Evolutionary conservation across 2,113 vertebrate species (phyloP).

Genomic region (Edolisoma coerulescens): DNA sequence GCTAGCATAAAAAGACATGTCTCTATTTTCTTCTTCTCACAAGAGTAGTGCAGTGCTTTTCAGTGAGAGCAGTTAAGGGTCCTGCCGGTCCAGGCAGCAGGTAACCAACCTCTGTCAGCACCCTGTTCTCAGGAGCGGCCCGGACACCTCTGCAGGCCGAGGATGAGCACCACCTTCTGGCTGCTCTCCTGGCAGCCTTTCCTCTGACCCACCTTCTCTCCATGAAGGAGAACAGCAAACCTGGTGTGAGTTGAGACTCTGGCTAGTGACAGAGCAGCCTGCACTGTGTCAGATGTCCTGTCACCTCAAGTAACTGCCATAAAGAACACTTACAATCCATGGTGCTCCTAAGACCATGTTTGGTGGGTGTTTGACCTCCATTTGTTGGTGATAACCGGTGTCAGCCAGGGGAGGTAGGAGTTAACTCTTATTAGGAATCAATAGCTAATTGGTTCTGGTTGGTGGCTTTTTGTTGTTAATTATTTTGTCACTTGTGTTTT

Average conservation of each 20-base stretch:
- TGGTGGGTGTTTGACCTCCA: neutral
- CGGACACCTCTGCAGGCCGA: neutral
- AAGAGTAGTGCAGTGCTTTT: neutral
- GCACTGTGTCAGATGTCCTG: fast-evolving
- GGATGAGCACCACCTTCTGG: neutral
- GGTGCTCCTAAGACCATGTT: neutral
- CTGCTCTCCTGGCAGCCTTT: neutral
- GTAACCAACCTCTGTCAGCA: neutral
- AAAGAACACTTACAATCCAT: neutral
- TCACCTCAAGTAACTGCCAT: neutral
- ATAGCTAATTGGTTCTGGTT: neutral
- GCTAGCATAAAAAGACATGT: neutral
- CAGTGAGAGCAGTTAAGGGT: neutral
- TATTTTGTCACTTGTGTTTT: neutral
- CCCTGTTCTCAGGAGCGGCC: fast-evolving
- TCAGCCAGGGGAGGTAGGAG: neutral
- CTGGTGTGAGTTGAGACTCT: neutral
- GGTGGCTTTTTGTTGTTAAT: neutral
- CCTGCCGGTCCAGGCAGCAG: neutral
- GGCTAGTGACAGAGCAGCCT: neutral
- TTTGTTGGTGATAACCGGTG: neutral
- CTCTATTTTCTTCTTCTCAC: neutral
- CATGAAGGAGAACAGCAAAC: neutral
- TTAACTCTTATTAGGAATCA: neutral
- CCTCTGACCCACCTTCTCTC: neutral